These are phyloP conservation scores for Ptychochromis oligacanthus DNA, from an alignment of 2,113 vertebrate species.

Conservation along the genomic window DNA sequence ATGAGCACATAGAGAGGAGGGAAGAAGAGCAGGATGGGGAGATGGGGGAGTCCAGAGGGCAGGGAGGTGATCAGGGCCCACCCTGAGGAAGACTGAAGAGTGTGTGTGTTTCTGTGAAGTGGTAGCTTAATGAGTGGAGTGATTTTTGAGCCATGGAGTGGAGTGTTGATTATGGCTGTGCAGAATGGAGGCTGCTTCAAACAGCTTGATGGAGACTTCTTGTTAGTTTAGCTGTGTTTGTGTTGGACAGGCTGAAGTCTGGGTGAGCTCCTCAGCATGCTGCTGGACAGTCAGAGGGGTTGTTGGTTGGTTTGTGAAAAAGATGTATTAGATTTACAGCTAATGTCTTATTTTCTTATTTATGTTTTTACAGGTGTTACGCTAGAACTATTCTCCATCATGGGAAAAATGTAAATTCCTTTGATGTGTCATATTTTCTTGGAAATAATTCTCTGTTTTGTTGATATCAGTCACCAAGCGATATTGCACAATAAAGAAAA, in stretches of 20 bases:
- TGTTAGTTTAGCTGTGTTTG: conserved; percentile 53
- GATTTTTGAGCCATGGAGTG: neutral
- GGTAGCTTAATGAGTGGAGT: neutral
- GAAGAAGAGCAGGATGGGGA: neutral
- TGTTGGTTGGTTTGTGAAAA: neutral
- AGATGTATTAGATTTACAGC: neutral
- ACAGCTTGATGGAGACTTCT: neutral
- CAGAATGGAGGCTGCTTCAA: conserved; percentile 14
- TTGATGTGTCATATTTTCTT: too few relatives aligned
- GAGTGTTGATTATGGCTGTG: conserved; percentile 18
- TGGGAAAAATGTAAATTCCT: too few relatives aligned
- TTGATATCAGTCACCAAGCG: too few relatives aligned
- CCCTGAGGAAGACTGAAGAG: conserved; percentile 3
- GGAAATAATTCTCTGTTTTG: too few relatives aligned
- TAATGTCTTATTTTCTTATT: neutral
- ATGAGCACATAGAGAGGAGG: conserved; percentile 56
- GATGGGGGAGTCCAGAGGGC: neutral
- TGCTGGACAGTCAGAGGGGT: neutral
- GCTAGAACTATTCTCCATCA: too few relatives aligned
- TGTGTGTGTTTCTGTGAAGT: conserved; percentile 30
- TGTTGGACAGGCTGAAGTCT: conserved; percentile 19
- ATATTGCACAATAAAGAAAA: too few relatives aligned
- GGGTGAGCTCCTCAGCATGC: conserved; percentile 13
- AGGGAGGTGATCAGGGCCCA: conserved; percentile 30
- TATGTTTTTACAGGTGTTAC: too few relatives aligned